Evolutionary conservation across 2,888 invertebrate species (phyloP).

Genomic region (Emesis furor): DNA sequence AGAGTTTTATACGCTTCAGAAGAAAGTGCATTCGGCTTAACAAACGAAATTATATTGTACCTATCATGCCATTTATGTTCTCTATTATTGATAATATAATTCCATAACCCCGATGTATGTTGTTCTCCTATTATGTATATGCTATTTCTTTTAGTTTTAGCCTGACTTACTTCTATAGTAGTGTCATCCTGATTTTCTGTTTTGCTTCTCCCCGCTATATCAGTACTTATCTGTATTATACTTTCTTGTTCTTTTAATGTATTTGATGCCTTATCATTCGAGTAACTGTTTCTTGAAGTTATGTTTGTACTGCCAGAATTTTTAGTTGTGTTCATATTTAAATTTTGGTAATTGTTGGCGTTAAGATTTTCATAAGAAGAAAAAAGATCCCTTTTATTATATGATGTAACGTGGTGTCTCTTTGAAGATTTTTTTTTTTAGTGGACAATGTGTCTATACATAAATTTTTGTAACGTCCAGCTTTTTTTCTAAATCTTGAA

Average conservation of each 20-base stretch:
- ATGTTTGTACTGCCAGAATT: no score
- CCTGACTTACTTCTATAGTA: no score
- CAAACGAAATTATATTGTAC: background rate
- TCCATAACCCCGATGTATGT: background rate
- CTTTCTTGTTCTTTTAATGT: no score
- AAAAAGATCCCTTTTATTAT: no score
- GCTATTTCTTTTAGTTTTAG: background rate
- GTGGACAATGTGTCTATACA: background rate
- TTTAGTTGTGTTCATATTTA: no score
- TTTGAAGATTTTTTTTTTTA: background rate
- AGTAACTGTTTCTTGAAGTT: no score
- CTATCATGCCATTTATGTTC: background rate
- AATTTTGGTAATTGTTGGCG: no score
- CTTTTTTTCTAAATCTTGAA: background rate
- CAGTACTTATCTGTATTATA: no score
- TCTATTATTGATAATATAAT: background rate
- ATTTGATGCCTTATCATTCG: no score
- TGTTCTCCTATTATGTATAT: background rate
- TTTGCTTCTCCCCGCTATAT: no score
- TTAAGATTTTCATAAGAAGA: background rate
- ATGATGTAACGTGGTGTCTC: background rate
- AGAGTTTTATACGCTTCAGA: background rate
- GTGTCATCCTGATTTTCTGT: background rate
- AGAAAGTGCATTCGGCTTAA: conserved; percentile 8
- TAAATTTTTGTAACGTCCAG: background rate